phyloP scores from a whole-genome alignment of 2,797 vertebrate genomes.

The Acipenser transmontanus region DNA sequence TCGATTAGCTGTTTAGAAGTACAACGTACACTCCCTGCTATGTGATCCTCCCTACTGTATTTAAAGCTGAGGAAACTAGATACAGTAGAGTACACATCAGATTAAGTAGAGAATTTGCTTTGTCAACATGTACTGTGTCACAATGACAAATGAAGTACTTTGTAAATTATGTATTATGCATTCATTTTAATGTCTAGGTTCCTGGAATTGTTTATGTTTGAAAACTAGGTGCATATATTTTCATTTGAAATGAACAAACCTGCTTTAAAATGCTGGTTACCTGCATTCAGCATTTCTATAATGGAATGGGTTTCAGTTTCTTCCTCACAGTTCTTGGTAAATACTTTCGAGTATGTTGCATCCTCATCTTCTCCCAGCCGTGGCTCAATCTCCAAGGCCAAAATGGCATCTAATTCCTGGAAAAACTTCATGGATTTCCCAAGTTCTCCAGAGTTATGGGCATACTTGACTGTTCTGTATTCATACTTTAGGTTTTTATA shows the following conservation, averaged over 20 bases:
- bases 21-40: too few relatives aligned
- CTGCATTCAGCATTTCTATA: conserved; percentile 36
- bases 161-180: background rate
- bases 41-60: too few relatives aligned
- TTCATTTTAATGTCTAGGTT: background rate
- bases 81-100: too few relatives aligned
- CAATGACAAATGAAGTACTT: too few relatives aligned
- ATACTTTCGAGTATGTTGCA: background rate
- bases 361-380: conserved; percentile 46
- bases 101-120: too few relatives aligned
- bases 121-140: too few relatives aligned
- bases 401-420: conserved; percentile 57
- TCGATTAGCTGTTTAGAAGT: too few relatives aligned
- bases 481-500: conserved; percentile 80
- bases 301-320: conserved; percentile 16
- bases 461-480: conserved; percentile 62
- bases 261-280: conserved; percentile 25
- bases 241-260: background rate
- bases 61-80: too few relatives aligned
- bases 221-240: background rate
- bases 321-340: conserved; percentile 33
- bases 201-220: background rate
- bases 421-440: conserved; percentile 60
- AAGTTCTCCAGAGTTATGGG: conserved; percentile 58
- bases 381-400: conserved; percentile 41